Conservation (phyloP, 2,888 invertebrate species). For the Xestobium rufovillosum region DNA sequence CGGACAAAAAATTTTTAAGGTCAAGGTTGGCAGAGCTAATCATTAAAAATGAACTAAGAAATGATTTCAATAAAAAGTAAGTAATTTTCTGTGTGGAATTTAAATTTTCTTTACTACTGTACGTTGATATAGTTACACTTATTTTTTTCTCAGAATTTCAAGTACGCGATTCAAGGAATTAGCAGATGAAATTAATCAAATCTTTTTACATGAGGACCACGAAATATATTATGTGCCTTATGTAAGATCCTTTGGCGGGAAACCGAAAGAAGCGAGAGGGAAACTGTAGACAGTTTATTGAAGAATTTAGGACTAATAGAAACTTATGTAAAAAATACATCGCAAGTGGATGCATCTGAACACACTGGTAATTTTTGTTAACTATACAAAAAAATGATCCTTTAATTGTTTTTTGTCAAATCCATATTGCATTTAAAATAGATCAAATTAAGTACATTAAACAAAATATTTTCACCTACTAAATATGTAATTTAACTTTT, state of each 20-base stretch:
- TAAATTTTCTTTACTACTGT: slow-evolving; percentile 1
- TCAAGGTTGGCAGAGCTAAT: not conserved
- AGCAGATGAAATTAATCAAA: not conserved
- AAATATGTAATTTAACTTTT: no score
- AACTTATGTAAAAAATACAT: no score
- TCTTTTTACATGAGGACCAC: not conserved
- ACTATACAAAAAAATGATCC: no score
- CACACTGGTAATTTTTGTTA: no score
- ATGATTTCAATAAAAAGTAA: not conserved
- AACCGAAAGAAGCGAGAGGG: not conserved
- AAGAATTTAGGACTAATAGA: no score
- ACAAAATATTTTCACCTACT: no score
- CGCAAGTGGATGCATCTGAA: no score
- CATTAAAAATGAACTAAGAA: not conserved
- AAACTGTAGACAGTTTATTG: no score
- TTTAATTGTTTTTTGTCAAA: no score
- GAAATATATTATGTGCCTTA: not conserved
- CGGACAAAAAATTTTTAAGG: not conserved
- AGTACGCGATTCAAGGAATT: not conserved
- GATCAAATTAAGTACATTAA: no score
- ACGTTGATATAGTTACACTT: not conserved
- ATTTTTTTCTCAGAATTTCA: no score
- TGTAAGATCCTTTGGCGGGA: not conserved
- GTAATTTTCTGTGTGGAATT: not conserved
- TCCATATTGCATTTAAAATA: no score